Percentiles rank a stretch among this genome's conserved stretches.
These are phyloP conservation scores for Danio choprae DNA, from an alignment of 2,797 vertebrate genomes.

Conservation along the genomic window DNA sequence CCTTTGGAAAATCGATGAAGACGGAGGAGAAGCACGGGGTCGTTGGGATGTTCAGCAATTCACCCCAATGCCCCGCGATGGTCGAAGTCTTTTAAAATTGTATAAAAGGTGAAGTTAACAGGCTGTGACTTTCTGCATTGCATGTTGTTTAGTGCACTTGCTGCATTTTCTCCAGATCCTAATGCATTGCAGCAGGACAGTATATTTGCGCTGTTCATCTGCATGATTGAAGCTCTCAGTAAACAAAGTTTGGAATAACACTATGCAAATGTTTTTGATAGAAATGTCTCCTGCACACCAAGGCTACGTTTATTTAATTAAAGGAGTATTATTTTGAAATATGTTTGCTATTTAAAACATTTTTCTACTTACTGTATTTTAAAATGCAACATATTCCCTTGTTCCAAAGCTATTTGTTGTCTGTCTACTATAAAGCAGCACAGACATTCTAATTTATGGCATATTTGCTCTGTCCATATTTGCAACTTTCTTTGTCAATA, in stretches of 20 bases:
- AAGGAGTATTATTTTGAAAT: neutral
- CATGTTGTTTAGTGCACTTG: slow-evolving; percentile 3
- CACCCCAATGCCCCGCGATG: neutral
- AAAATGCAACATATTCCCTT: neutral
- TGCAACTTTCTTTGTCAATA: neutral
- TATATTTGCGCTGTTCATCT: neutral
- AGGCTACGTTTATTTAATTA: neutral
- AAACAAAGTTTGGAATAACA: neutral
- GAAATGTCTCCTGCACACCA: neutral
- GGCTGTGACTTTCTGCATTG: neutral
- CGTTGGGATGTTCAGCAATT: neutral
- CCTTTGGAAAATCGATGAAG: slow-evolving; percentile 61
- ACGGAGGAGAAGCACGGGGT: slow-evolving; percentile 29
- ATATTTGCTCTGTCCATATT: neutral
- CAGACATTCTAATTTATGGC: neutral
- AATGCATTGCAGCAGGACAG: neutral
- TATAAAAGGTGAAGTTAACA: neutral
- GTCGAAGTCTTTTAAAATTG: slow-evolving; percentile 7
- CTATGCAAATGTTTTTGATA: neutral
- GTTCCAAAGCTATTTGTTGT: neutral
- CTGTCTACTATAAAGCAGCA: neutral
- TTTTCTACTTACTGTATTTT: neutral
- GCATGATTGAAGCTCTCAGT: neutral
- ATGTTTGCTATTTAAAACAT: neutral
- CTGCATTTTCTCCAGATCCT: neutral